Conservation (phyloP, 2,797 vertebrate genomes). For the Mormyrus hasselquistii region DNA sequence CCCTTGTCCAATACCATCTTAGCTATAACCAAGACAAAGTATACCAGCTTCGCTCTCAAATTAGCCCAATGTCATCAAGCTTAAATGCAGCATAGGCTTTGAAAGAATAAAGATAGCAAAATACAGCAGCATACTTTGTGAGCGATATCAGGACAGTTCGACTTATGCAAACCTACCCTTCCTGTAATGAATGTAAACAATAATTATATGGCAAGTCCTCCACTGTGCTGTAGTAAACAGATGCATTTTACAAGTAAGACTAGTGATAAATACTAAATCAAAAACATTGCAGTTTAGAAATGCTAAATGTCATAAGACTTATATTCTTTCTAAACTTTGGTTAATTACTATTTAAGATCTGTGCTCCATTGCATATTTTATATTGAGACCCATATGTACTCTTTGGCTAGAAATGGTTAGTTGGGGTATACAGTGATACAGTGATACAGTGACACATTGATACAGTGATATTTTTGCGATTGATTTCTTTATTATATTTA, state of each 20-base stretch:
- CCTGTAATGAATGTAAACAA: too few species aligned
- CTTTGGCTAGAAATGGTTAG: neutral
- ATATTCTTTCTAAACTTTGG: neutral
- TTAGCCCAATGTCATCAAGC: slow-evolving; percentile 10
- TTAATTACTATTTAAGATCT: neutral
- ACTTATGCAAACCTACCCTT: too few species aligned
- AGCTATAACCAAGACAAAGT: neutral
- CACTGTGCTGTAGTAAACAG: too few species aligned
- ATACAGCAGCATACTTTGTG: too few species aligned
- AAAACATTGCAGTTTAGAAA: neutral
- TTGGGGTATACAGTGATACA: neutral
- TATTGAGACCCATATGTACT: neutral
- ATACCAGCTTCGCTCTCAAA: neutral
- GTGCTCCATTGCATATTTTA: neutral
- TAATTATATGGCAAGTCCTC: too few species aligned
- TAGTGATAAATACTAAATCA: neutral
- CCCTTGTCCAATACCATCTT: neutral
- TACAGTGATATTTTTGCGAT: neutral
- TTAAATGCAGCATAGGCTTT: neutral
- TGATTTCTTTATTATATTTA: neutral
- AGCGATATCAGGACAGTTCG: too few species aligned
- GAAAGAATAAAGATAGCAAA: neutral
- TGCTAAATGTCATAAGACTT: neutral
- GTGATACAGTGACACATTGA: neutral
- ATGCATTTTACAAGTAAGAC: neutral